Conservation (phyloP, 1,140 invertebrate species). For the Brachionus manjavacas region DNA sequence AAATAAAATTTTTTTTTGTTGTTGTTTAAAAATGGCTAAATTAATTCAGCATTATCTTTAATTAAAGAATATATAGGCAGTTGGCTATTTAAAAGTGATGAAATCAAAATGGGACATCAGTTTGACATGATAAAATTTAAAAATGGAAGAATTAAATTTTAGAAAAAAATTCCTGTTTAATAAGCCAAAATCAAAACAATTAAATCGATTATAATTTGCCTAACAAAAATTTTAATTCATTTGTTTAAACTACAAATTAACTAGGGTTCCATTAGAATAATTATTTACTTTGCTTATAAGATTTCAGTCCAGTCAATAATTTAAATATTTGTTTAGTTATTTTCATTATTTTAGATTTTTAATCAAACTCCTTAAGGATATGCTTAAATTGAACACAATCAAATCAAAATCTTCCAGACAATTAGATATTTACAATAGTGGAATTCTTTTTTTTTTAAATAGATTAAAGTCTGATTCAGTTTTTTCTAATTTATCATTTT, state of each 20-base stretch:
- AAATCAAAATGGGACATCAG: no score
- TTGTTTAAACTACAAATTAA: constrained; percentile 1
- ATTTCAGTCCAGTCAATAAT: background rate
- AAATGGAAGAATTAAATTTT: no score
- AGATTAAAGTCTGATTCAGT: background rate
- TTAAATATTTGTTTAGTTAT: background rate
- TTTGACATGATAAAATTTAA: no score
- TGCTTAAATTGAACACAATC: constrained; percentile 7
- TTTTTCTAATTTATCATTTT: background rate
- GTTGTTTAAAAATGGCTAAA: no score
- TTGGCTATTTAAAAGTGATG: no score
- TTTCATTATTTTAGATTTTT: background rate
- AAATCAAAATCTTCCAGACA: background rate
- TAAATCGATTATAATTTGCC: background rate
- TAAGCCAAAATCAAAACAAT: background rate
- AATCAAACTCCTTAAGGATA: constrained; percentile 17
- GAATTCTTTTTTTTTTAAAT: background rate
- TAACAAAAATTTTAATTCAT: background rate
- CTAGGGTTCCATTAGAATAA: background rate
- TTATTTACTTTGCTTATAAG: background rate
- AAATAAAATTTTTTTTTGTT: no score
- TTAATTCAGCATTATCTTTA: no score
- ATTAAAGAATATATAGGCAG: no score
- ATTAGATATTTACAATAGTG: background rate
- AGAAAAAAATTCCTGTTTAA: background rate